Evolutionary conservation across 2,113 vertebrate species (phyloP).

Genomic region (Donacobius atricapilla): DNA sequence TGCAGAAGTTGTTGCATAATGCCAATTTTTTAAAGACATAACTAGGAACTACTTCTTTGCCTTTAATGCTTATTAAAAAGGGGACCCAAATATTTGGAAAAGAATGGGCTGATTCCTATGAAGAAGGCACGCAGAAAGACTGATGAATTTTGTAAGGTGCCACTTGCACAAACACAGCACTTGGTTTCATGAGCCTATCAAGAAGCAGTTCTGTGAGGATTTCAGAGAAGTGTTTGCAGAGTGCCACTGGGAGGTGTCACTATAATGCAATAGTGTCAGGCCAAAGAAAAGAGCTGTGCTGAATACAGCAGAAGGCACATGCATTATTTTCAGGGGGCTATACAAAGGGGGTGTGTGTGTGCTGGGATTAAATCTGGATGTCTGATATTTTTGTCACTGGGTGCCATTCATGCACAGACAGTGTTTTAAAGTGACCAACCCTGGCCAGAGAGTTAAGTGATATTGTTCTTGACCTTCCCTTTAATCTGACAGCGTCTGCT

Average conservation of each 20-base stretch:
- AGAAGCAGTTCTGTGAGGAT: neutral
- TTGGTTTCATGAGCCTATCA: neutral
- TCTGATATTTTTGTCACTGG: neutral
- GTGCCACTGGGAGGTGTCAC: constrained; percentile 58
- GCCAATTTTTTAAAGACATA: neutral
- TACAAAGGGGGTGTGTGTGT: neutral
- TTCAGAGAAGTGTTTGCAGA: constrained; percentile 41
- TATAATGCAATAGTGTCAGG: neutral
- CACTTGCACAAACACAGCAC: neutral
- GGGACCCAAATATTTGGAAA: neutral
- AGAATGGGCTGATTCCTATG: neutral
- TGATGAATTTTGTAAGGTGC: neutral
- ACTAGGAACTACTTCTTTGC: neutral
- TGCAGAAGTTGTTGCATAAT: neutral
- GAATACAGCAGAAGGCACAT: neutral
- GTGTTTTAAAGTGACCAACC: neutral
- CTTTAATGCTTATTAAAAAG: neutral
- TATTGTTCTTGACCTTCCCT: neutral
- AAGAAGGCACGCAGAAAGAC: neutral
- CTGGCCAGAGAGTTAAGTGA: neutral
- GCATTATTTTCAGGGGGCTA: neutral
- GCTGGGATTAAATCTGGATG: neutral
- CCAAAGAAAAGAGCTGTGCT: neutral
- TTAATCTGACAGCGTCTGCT: neutral
- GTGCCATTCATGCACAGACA: neutral